phyloP scores from a whole-genome alignment of 2,797 vertebrate species.

The Argyrosomus regius region DNA sequence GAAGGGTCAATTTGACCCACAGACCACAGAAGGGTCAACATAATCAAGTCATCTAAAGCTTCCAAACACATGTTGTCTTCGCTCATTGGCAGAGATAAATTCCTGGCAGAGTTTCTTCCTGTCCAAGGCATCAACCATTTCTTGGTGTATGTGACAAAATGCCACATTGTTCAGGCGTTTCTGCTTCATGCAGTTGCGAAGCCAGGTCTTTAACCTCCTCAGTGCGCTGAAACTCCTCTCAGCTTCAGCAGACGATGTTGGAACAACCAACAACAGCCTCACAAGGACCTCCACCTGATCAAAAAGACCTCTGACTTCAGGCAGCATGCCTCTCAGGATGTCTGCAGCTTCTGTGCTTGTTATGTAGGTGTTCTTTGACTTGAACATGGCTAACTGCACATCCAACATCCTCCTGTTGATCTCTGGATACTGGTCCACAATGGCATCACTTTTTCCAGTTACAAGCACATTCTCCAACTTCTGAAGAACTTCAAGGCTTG shows the following conservation, averaged over 20 bases:
- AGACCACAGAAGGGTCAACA: too few relatives aligned
- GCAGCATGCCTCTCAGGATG: constrained; percentile 1
- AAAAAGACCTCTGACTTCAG: constrained; percentile 21
- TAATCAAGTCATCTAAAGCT: too few relatives aligned
- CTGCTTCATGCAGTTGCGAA: neutral
- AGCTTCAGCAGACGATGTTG: constrained; percentile 18
- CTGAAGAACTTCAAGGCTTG: constrained; percentile 1
- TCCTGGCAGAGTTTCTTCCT: neutral
- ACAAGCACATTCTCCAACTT: constrained; percentile 19
- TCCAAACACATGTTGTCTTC: too few relatives aligned
- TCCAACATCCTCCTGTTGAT: constrained; percentile 16
- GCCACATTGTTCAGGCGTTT: neutral
- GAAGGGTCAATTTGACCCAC: too few relatives aligned
- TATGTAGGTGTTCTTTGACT: constrained; percentile 7
- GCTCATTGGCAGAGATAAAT: too few relatives aligned
- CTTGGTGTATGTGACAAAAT: constrained; percentile 3
- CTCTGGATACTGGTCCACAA: constrained; percentile 31
- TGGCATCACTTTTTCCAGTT: constrained; percentile 13
- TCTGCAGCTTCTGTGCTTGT: constrained; percentile 5
- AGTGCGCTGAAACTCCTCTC: constrained; percentile 29
- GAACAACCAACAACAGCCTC: constrained; percentile 22
- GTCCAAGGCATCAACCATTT: neutral
- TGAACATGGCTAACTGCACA: constrained; percentile 30
- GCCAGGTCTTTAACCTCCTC: neutral
- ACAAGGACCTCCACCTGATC: constrained; percentile 14